These are phyloP conservation scores for Pseudomyrmex flavicornis DNA, from an alignment of 1,140 invertebrate species.

Conservation along the genomic window DNA sequence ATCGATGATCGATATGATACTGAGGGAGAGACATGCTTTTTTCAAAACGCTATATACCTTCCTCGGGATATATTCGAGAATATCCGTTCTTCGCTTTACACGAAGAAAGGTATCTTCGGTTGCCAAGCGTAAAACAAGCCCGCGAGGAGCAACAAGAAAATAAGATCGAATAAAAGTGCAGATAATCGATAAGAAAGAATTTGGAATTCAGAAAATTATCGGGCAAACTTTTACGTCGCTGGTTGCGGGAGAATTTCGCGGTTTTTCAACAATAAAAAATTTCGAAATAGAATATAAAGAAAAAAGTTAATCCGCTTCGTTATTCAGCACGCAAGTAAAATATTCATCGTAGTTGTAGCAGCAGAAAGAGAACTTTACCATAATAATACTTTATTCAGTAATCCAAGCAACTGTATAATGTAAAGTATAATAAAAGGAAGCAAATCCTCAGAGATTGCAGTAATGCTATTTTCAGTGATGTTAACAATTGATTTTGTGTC, in stretches of 20 bases:
- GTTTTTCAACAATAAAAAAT: slow-evolving; percentile 35
- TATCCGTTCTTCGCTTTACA: slow-evolving; percentile 24
- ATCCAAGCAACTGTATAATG: background rate
- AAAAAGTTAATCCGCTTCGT: slow-evolving; percentile 11
- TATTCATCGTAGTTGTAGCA: slow-evolving; percentile 36
- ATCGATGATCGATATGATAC: slow-evolving; percentile 63
- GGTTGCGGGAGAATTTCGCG: slow-evolving; percentile 2
- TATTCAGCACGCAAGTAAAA: slow-evolving; percentile 16
- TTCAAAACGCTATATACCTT: slow-evolving; percentile 19
- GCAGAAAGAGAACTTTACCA: background rate
- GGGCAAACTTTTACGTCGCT: slow-evolving; percentile 33
- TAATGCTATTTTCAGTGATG: background rate
- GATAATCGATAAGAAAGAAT: slow-evolving; percentile 48
- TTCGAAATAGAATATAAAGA: background rate
- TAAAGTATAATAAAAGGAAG: background rate
- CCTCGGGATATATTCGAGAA: slow-evolving; percentile 28
- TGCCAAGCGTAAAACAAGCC: slow-evolving; percentile 9
- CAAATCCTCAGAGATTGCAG: too few relatives aligned
- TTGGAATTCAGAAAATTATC: slow-evolving; percentile 52
- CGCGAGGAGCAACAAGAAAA: slow-evolving; percentile 16
- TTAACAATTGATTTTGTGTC: background rate
- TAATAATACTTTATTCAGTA: slow-evolving; percentile 10
- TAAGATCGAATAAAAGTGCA: slow-evolving; percentile 26
- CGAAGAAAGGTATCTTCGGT: slow-evolving; percentile 24
- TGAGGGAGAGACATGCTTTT: slow-evolving; percentile 12